Evolutionary conservation across 2,888 invertebrate genomes (phyloP).

Genomic region (Tetragonisca angustula): DNA sequence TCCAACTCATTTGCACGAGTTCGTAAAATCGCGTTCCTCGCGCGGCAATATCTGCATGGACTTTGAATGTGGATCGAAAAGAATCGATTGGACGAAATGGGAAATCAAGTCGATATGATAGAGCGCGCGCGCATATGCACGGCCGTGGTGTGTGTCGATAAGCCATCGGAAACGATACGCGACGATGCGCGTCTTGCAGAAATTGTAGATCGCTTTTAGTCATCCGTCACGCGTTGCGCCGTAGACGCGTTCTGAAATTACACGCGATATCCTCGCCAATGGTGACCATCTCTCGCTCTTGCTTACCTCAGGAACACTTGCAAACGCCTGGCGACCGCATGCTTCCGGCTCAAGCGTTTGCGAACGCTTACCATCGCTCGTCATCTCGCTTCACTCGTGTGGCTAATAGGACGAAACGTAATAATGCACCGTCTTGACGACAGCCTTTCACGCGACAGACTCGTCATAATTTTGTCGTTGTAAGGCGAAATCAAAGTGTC

Average conservation of each 20-base stretch:
- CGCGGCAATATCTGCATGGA: too few relatives aligned
- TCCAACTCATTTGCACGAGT: not conserved
- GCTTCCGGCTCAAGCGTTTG: not conserved
- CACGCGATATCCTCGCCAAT: conserved; percentile 38
- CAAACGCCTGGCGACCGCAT: not conserved
- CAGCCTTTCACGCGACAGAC: too few relatives aligned
- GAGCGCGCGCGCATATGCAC: too few relatives aligned
- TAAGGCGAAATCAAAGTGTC: not conserved
- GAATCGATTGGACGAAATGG: not conserved
- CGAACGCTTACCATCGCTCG: not conserved
- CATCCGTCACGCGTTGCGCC: conserved; percentile 33
- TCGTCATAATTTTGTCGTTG: not conserved
- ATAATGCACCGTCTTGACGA: not conserved
- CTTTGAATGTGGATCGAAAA: not conserved
- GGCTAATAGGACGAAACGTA: too few relatives aligned
- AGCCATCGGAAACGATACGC: not conserved
- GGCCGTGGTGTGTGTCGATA: not conserved
- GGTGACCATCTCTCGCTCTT: not conserved
- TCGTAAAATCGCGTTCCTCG: not conserved
- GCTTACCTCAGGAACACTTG: not conserved
- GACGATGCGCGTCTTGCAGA: not conserved
- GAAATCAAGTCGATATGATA: not conserved
- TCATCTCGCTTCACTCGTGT: too few relatives aligned
- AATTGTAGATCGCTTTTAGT: conserved; percentile 37
- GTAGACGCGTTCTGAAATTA: conserved; percentile 56